A percentile compares a stretch with the other conserved stretches of the same genome.
These are phyloP conservation scores for Portevinia maculata DNA, from an alignment of 2,888 invertebrate species.

Conservation along the genomic window DNA sequence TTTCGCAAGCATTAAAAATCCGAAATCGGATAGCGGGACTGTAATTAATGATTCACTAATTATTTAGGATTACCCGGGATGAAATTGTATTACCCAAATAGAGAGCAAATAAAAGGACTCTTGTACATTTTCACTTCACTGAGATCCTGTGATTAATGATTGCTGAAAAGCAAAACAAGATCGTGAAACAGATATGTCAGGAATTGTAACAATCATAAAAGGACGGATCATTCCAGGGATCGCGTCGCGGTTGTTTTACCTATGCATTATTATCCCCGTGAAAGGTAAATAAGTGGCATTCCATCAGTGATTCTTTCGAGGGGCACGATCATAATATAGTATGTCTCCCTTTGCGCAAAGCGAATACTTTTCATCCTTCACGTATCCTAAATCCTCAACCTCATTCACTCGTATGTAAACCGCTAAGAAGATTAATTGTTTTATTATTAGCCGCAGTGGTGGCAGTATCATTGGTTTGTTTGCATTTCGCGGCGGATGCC, in stretches of 20 bases:
- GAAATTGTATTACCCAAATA: slow-evolving; percentile 57
- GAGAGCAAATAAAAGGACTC: slow-evolving; percentile 36
- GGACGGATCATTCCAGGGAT: slow-evolving; percentile 60
- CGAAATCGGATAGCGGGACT: slow-evolving; percentile 75
- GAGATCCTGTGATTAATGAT: slow-evolving; percentile 75
- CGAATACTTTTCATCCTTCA: slow-evolving; percentile 35
- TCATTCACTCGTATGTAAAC: slow-evolving; percentile 51
- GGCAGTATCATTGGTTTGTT: slow-evolving; percentile 74
- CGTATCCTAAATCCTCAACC: slow-evolving; percentile 8
- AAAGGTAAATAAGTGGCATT: slow-evolving; percentile 27
- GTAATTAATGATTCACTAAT: slow-evolving; percentile 77
- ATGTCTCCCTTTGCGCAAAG: slow-evolving; percentile 18
- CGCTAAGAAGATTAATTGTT: slow-evolving; percentile 77
- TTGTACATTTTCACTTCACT: slow-evolving; percentile 55
- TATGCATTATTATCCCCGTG: slow-evolving; percentile 27
- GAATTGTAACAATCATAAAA: slow-evolving; percentile 62
- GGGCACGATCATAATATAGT: slow-evolving; percentile 19
- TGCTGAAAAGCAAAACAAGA: slow-evolving; percentile 73
- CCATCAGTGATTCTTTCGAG: slow-evolving; percentile 3
- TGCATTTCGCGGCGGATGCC: slow-evolving; percentile 67
- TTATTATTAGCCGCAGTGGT: slow-evolving; percentile 76
- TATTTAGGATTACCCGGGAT: slow-evolving; percentile 76
- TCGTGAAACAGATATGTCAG: slow-evolving; percentile 73
- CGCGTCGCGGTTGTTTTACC: slow-evolving; percentile 22
- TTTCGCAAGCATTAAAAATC: slow-evolving; percentile 63